Percentiles rank a stretch among this genome's conserved stretches.
phyloP scores from a whole-genome alignment of 2,888 invertebrate genomes.

The Lochmaea crataegi region DNA sequence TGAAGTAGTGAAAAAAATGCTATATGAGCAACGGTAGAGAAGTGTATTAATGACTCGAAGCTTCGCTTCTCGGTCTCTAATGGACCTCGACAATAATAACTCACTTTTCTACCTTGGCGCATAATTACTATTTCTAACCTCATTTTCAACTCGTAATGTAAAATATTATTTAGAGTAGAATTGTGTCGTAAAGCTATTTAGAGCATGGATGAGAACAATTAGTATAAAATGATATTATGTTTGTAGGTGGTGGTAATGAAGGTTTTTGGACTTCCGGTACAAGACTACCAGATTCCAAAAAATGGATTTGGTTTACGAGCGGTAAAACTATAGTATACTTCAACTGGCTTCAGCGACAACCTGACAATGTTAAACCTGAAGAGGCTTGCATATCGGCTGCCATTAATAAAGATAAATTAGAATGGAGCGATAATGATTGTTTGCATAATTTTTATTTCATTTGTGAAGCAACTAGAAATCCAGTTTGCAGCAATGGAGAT shows the following conservation, averaged over 20 bases:
- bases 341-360: conserved; percentile 1
- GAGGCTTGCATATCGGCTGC: neutral
- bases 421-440: conserved; percentile 12
- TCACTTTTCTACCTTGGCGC: no score
- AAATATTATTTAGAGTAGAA: no score
- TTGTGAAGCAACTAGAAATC: conserved; percentile 11
- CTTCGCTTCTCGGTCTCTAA: no score
- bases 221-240: neutral
- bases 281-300: conserved; percentile 11
- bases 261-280: conserved; percentile 19
- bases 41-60: no score
- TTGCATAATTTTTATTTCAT: conserved; percentile 16
- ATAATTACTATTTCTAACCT: no score
- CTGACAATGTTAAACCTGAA: neutral
- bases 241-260: conserved; percentile 2
- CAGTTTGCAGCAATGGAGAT: neutral
- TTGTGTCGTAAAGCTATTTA: no score
- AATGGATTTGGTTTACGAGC: conserved; percentile 20
- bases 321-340: conserved; percentile 9
- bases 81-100: no score
- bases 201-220: no score
- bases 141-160: no score
- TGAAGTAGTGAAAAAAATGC: no score
- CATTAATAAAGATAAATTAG: conserved; percentile 1
- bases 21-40: no score